These are phyloP conservation scores for Holocentrus rufus DNA, from an alignment of 2,797 vertebrate genomes.

Conservation along the genomic window DNA sequence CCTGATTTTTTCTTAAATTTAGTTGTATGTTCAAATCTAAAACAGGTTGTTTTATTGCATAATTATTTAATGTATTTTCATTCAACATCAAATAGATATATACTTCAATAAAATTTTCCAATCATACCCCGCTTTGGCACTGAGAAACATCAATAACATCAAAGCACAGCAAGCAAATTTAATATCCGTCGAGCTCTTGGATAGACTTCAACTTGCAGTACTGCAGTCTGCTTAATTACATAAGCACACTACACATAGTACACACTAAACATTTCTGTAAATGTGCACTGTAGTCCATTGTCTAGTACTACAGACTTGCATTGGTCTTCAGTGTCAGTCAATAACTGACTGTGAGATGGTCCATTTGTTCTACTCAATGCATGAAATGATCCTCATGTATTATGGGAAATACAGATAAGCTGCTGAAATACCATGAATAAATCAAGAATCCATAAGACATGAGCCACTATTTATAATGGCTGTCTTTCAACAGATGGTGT, in stretches of 20 bases:
- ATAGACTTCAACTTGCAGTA: not conserved
- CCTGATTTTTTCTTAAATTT: no score
- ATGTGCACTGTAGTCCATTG: constrained; percentile 7
- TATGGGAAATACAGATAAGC: not conserved
- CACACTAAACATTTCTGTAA: constrained; percentile 6
- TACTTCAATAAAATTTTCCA: not conserved
- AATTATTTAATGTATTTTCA: not conserved
- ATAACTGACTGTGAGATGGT: not conserved
- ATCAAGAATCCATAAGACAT: not conserved
- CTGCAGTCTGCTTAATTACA: not conserved
- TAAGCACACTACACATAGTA: not conserved
- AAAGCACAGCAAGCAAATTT: constrained; percentile 2
- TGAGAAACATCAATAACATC: not conserved
- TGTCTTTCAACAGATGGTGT: not conserved
- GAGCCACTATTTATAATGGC: not conserved
- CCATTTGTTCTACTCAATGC: not conserved
- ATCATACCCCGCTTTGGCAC: no score
- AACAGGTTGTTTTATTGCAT: not conserved
- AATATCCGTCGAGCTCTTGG: constrained; percentile 14
- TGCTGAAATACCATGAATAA: not conserved
- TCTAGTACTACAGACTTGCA: not conserved
- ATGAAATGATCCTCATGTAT: not conserved
- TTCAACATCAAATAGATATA: no score
- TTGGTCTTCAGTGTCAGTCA: not conserved
- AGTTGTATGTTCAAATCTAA: no score